These are phyloP conservation scores for Acleris literana DNA, from an alignment of 2,888 invertebrate genomes.

Conservation along the genomic window DNA sequence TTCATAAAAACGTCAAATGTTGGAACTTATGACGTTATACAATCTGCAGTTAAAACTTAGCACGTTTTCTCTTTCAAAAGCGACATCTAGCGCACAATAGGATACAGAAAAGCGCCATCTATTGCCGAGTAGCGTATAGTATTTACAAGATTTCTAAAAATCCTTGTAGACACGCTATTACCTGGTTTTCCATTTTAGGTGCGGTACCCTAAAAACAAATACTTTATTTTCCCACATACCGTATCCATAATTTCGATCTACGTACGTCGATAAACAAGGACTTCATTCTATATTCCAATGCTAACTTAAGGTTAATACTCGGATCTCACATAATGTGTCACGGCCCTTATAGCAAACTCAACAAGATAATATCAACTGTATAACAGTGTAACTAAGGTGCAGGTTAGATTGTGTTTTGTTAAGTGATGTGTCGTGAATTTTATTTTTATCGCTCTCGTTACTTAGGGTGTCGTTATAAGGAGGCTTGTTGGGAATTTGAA, in stretches of 20 bases:
- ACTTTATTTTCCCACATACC: neutral
- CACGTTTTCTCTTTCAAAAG: no score
- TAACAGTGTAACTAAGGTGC: conserved; percentile 2
- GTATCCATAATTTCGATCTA: conserved; percentile 1
- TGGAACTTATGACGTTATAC: no score
- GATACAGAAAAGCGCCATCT: no score
- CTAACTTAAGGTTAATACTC: conserved; percentile 32
- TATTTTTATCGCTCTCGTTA: conserved; percentile 51
- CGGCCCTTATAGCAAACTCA: conserved; percentile 17
- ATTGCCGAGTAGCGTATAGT: no score
- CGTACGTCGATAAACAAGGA: conserved; percentile 9
- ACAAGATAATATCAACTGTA: conserved; percentile 13
- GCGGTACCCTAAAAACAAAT: neutral
- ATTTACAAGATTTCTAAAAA: no score
- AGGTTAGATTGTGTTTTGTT: conserved; percentile 19
- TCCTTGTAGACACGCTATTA: no score
- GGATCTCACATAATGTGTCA: conserved; percentile 11
- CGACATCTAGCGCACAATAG: no score
- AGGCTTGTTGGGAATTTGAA: conserved; percentile 47
- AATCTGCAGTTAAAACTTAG: no score
- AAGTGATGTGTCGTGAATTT: conserved; percentile 46
- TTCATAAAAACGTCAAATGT: no score
- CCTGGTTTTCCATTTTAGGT: no score
- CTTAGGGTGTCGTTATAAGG: conserved; percentile 48
- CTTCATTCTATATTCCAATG: conserved; percentile 26